These are phyloP conservation scores for Trichopria drosophilae DNA, from an alignment of 2,888 invertebrate genomes.

Conservation along the genomic window DNA sequence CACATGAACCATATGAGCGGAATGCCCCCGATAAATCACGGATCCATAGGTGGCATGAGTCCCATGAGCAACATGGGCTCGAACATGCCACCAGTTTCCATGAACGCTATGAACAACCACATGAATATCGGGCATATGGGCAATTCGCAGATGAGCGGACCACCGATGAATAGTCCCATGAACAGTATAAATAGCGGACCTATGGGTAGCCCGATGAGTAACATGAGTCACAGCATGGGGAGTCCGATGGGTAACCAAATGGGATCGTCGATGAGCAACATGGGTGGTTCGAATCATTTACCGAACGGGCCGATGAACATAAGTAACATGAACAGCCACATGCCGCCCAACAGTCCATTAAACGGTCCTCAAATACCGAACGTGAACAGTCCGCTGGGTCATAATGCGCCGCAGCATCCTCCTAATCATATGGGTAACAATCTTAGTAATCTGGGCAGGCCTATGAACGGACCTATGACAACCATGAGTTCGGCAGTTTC, in stretches of 20 bases:
- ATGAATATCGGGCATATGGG: slow-evolving; percentile 60
- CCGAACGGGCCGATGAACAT: slow-evolving; percentile 54
- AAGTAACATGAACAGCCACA: slow-evolving; percentile 55
- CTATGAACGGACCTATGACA: slow-evolving; percentile 76
- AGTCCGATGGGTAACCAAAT: slow-evolving; percentile 69
- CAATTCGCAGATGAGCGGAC: slow-evolving; percentile 58
- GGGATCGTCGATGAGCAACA: slow-evolving; percentile 70
- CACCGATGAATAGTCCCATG: slow-evolving; percentile 72
- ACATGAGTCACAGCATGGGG: slow-evolving; percentile 69
- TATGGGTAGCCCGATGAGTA: slow-evolving; percentile 69
- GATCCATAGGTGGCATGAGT: slow-evolving; percentile 66
- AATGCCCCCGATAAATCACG: slow-evolving; percentile 66
- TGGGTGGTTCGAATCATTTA: slow-evolving; percentile 59
- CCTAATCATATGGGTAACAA: slow-evolving; percentile 55
- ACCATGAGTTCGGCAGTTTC: slow-evolving; percentile 66
- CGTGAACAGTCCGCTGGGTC: slow-evolving; percentile 53
- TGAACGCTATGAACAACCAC: slow-evolving; percentile 62
- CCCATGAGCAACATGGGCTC: slow-evolving; percentile 76
- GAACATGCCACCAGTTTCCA: slow-evolving; percentile 70
- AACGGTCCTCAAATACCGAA: slow-evolving; percentile 55
- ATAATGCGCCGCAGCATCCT: slow-evolving; percentile 54
- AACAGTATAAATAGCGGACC: slow-evolving; percentile 58
- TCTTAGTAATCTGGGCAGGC: slow-evolving; percentile 61
- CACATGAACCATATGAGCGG: slow-evolving; percentile 69
- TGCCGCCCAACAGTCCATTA: slow-evolving; percentile 54